These are phyloP conservation scores for Pristionchus entomophagus DNA, from an alignment of 2,888 invertebrate species.

Conservation along the genomic window DNA sequence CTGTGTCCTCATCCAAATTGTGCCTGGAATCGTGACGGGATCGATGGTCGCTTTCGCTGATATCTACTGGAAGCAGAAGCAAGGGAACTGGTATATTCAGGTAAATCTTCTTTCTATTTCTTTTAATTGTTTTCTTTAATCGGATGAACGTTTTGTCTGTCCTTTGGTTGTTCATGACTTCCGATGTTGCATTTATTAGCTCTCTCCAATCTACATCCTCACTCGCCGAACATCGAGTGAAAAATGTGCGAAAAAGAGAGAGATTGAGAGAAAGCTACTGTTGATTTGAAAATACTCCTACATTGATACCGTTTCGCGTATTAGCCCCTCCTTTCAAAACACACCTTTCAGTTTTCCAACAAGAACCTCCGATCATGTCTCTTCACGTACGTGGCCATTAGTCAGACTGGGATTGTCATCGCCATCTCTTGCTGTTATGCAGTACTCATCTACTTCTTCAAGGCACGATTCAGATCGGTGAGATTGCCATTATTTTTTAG, in stretches of 20 bases:
- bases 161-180: background rate
- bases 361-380: background rate
- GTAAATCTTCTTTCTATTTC: background rate
- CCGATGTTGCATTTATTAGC: background rate
- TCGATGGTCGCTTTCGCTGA: background rate
- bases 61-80: background rate
- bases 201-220: too few relatives aligned
- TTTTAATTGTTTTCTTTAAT: too few relatives aligned
- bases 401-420: background rate
- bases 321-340: background rate
- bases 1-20: background rate
- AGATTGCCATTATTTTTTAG: background rate
- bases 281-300: background rate
- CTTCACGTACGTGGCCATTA: constrained; percentile 5
- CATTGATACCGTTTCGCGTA: background rate
- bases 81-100: constrained; percentile 23
- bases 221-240: background rate
- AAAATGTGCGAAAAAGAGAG: too few relatives aligned
- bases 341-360: background rate
- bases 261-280: too few relatives aligned
- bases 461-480: background rate
- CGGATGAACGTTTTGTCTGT: too few relatives aligned
- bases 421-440: background rate
- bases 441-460: constrained; percentile 17
- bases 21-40: background rate